Evolutionary conservation across 1,140 invertebrate species (phyloP), one percentile per base, ranked within the genome.

Genomic region (Tigriopus japonicus): DNA sequence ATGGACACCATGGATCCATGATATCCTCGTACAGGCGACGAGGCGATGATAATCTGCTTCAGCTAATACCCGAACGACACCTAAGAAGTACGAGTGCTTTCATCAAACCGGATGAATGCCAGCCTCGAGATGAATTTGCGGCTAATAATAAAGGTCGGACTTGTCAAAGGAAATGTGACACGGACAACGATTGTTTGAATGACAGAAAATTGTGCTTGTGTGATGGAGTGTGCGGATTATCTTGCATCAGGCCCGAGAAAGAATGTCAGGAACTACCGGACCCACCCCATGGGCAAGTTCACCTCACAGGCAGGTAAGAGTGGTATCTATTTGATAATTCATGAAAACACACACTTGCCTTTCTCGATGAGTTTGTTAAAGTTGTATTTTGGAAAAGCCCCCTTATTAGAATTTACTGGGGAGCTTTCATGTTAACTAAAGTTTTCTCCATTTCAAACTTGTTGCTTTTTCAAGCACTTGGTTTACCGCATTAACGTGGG

Each of bases 151-250:
- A 40, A 42, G 21, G 21, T 5, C 84, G 91, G 65, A 86, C 85
- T 67, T 98, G 93, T 74, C 75, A 93, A 51, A 79, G 92, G 63
- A 89, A 93, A 70, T 98, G 94, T 70, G 87, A 82, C 0, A 83
- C 85, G 0, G 89, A 97, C 68, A 85, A 87, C 67, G 91, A 97
- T 69, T 98, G 94, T 72, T 94, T 93, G 71, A 94, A 89, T 69
- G 85, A 91, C 71, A 87, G 91, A 74, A 95, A 95, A 73, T 87
- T 88, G 68, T 98, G 94, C 69, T 76, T 94, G 52, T 98, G 94
- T 70, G 94, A 98, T 69, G 93, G 91, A 41, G 80, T 85, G 2
- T 98, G 94, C 69, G 94, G 93, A 21, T 85, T 92, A 80, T 93
- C 88, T 15, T 98, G 94, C 73, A 91, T 98, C 62, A 94, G 95